These are phyloP conservation scores for Plecturocebus donacophilus DNA, from an alignment of 2,113 vertebrate genomes.

Conservation along the genomic window DNA sequence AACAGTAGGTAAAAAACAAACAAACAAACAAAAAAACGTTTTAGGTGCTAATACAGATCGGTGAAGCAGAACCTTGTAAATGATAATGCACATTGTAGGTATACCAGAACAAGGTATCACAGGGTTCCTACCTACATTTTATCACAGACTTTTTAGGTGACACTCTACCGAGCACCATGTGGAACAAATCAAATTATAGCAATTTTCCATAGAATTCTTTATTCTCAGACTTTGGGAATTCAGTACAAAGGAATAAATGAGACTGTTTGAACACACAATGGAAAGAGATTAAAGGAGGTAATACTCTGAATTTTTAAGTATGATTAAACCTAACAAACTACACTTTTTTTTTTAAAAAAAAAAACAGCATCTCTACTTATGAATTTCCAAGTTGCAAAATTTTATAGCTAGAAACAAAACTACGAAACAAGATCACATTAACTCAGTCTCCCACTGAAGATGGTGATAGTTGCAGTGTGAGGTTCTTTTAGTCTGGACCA, in stretches of 20 bases:
- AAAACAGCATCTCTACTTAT: neutral
- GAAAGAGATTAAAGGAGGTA: slow-evolving; percentile 2
- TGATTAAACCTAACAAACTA: neutral
- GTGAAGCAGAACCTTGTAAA: neutral
- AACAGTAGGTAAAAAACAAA: neutral
- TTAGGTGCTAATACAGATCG: neutral
- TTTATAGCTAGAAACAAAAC: neutral
- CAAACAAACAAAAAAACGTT: neutral
- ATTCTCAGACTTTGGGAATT: neutral
- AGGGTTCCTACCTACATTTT: neutral
- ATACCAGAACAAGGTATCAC: neutral
- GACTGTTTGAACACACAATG: neutral
- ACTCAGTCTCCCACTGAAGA: neutral
- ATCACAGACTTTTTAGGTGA: neutral
- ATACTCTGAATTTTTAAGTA: neutral
- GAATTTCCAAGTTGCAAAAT: slow-evolving; percentile 26
- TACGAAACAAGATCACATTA: neutral
- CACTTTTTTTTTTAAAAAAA: neutral
- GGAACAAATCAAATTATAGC: neutral
- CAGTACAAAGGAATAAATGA: neutral
- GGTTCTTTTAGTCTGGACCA: neutral
- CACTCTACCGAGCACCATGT: neutral
- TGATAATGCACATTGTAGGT: neutral
- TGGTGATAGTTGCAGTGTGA: neutral
- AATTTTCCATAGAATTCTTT: neutral